Percentiles rank a stretch among this genome's conserved stretches.
phyloP scores from a whole-genome alignment of 2,113 vertebrate genomes.

The Hemiscyllium ocellatum region DNA sequence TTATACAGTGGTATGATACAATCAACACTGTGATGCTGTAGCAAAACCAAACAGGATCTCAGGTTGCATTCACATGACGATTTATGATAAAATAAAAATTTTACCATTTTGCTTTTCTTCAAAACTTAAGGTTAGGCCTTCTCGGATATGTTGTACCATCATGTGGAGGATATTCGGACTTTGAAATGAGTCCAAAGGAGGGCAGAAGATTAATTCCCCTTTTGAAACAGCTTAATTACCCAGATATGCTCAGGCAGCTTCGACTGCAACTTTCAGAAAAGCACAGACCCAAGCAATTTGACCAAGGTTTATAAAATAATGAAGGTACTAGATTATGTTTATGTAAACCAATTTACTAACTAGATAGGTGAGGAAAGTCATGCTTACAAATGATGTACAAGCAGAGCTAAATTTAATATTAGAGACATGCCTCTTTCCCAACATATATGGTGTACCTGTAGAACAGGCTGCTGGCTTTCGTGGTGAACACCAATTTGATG shows the following conservation, averaged over 20 bases:
- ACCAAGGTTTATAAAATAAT: neutral
- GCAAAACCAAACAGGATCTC: neutral
- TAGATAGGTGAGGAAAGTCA: neutral
- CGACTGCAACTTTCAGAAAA: neutral
- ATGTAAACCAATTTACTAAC: neutral
- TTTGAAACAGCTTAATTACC: neutral
- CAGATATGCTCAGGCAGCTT: neutral
- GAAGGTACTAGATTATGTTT: too few relatives aligned
- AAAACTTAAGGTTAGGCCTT: neutral
- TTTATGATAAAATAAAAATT: neutral
- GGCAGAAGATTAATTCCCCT: neutral
- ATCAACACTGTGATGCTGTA: neutral
- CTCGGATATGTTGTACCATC: neutral
- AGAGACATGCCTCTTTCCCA: neutral
- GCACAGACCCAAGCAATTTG: neutral
- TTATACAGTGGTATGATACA: too few relatives aligned
- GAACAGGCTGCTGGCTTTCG: neutral
- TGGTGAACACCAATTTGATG: neutral
- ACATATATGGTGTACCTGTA: neutral
- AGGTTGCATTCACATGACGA: neutral
- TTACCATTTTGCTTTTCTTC: neutral
- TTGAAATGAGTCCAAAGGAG: neutral
- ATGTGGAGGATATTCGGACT: neutral
- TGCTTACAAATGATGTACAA: neutral
- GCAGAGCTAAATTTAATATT: neutral